Conservation (phyloP, 2,797 vertebrate species). For the Dipus sagitta region DNA sequence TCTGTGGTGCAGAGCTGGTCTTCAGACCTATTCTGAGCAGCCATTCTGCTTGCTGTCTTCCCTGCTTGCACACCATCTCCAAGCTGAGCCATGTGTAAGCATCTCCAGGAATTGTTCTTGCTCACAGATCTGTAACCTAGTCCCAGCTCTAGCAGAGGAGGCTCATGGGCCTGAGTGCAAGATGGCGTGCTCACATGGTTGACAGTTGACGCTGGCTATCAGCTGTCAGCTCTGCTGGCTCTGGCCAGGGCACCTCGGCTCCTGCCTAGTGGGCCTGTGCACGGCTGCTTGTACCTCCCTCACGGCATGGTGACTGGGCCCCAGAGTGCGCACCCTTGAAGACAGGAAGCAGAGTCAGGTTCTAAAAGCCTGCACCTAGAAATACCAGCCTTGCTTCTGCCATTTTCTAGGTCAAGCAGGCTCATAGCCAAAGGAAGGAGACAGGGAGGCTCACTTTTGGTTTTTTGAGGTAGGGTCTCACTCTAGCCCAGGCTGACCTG, state of each 20-base stretch:
- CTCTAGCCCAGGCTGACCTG: too few relatives aligned
- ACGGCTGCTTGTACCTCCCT: not conserved
- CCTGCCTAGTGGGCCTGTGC: not conserved
- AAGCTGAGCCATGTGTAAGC: not conserved
- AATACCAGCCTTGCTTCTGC: not conserved
- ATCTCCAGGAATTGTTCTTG: not conserved
- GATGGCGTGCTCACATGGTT: not conserved
- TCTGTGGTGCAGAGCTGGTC: not conserved
- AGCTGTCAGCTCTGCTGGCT: not conserved
- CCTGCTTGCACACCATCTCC: not conserved
- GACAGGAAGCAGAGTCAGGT: not conserved
- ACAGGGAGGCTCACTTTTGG: not conserved
- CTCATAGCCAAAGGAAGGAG: not conserved
- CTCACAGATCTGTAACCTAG: not conserved
- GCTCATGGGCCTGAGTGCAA: not conserved
- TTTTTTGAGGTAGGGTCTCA: conserved; percentile 11
- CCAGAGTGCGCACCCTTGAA: not conserved
- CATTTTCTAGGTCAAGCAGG: not conserved
- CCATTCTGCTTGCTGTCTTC: not conserved
- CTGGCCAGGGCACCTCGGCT: not conserved
- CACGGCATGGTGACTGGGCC: not conserved
- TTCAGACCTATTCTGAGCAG: conserved; percentile 1
- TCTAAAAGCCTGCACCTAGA: not conserved
- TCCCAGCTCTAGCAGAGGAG: not conserved
- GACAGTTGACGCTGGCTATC: not conserved